phyloP scores from a whole-genome alignment of 2,113 vertebrate genomes.

The Vireo altiloquus region DNA sequence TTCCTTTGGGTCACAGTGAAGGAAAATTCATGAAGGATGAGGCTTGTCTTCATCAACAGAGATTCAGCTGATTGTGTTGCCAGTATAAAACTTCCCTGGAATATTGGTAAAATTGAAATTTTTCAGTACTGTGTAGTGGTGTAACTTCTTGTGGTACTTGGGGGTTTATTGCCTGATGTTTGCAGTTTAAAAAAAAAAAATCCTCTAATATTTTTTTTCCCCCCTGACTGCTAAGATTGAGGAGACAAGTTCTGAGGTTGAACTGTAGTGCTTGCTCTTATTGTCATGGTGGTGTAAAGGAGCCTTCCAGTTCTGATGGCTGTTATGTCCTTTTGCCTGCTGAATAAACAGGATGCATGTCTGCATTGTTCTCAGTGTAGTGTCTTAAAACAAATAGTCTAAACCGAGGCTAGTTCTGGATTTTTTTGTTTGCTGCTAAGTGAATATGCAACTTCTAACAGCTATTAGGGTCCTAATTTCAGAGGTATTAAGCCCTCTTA shows the following conservation, averaged over 20 bases:
- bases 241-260: not conserved
- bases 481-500: not conserved
- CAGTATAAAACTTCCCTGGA: not conserved
- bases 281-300: not conserved
- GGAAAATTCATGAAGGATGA: not conserved
- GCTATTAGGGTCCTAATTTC: not conserved
- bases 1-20: not conserved
- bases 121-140: not conserved
- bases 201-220: not conserved
- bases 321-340: not conserved
- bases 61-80: not conserved
- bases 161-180: not conserved
- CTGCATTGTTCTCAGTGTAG: conserved; percentile 18
- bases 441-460: not conserved
- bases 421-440: not conserved
- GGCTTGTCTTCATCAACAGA: not conserved
- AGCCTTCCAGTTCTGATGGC: not conserved
- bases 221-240: not conserved
- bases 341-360: conserved; percentile 49
- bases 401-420: not conserved
- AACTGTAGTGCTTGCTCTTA: not conserved
- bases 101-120: not conserved
- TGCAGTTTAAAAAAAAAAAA: not conserved
- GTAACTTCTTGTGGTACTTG: not conserved
- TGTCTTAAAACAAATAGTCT: not conserved